Base-by-base conservation (phyloP, 1,140 invertebrate species). In the Carposina sasakii region DNA sequence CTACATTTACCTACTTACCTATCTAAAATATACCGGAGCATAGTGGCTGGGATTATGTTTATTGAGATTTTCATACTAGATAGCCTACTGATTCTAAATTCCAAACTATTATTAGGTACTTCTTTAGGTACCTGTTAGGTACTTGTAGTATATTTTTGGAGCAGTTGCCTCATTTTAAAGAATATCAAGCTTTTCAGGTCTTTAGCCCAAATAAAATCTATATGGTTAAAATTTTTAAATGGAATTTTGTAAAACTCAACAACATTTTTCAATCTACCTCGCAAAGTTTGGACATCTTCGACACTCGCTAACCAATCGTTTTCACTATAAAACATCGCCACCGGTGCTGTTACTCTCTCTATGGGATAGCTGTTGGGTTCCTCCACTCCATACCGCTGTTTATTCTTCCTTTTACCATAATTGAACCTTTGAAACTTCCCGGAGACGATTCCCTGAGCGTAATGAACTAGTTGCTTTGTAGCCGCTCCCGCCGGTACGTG, bases 401-500 rank as follows among this genome's bases (percentile, higher is more conserved):
- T 44, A 59, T 87, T 87, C 17, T 59, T 49, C 12, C 54, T 28
- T 45, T 46, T 55, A 22, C 85, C 85, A 15, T 78, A 69, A 57
- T 87, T 79, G 42, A 70, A 87, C 48, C 78, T 74, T 4, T 75
- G 57, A 41, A 87, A 87, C 3, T 56, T 50, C 1, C 71, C 82
- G 0, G 69, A 85, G 12, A 78, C 71, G 1, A 86, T 81, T n/a
- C 83, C 78, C 63, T 91, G 91, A 0, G 85, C 88, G 56, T 87
- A 92, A 65, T 93, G 91, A 17, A 91, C 76, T 10, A 95, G 64
- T 67, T 94, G 93, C 61, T 90, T 90, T 31, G 89, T 88, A 0
- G 92, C 91, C 1, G 92, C 89, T 17, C 93, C 93, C 6, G 93
- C 90, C 2, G 95, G 94, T n/a, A 87, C 86, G 63, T 96, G 93